phyloP scores from a whole-genome alignment of 2,113 vertebrate species.

The Morone chrysops region DNA sequence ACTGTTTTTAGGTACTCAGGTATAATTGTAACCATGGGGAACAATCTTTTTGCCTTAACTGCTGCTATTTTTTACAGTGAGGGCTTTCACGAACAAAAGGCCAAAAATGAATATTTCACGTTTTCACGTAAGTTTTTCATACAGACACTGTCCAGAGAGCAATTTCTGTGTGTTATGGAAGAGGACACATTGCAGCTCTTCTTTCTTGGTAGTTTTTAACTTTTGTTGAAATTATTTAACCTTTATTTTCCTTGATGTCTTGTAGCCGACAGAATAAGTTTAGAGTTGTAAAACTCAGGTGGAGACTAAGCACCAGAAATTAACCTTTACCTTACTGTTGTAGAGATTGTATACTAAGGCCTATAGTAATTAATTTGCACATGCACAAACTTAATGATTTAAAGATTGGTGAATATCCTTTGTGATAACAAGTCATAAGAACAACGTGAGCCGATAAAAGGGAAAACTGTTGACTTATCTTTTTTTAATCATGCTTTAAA shows the following conservation, averaged over 20 bases:
- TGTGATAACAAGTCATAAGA: conserved; percentile 29
- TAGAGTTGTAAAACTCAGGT: conserved; percentile 52
- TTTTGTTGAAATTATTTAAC: conserved; percentile 29
- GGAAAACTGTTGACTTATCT: conserved; percentile 53
- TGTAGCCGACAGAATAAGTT: conserved; percentile 45
- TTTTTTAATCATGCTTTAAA: conserved; percentile 38
- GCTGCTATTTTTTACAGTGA: conserved; percentile 72
- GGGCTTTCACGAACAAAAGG: conserved; percentile 55
- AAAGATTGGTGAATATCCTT: conserved; percentile 57
- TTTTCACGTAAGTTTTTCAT: conserved; percentile 34
- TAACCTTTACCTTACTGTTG: conserved; percentile 53
- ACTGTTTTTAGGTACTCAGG: conserved; percentile 75
- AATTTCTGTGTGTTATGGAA: conserved; percentile 32
- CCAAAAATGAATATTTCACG: conserved; percentile 58
- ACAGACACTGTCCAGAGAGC: neutral
- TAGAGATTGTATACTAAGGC: conserved; percentile 66
- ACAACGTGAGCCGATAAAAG: conserved; percentile 53
- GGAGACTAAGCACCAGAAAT: conserved; percentile 48
- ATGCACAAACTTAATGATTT: conserved; percentile 45
- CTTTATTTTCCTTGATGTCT: conserved; percentile 32
- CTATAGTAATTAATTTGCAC: conserved; percentile 62
- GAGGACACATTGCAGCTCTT: conserved; percentile 25
- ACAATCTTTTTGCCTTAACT: conserved; percentile 78
- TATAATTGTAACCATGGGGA: conserved; percentile 74
- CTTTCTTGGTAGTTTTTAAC: conserved; percentile 25